These are phyloP conservation scores for Anas platyrhynchos DNA, from an alignment of 2,113 vertebrate genomes.

Conservation along the genomic window DNA sequence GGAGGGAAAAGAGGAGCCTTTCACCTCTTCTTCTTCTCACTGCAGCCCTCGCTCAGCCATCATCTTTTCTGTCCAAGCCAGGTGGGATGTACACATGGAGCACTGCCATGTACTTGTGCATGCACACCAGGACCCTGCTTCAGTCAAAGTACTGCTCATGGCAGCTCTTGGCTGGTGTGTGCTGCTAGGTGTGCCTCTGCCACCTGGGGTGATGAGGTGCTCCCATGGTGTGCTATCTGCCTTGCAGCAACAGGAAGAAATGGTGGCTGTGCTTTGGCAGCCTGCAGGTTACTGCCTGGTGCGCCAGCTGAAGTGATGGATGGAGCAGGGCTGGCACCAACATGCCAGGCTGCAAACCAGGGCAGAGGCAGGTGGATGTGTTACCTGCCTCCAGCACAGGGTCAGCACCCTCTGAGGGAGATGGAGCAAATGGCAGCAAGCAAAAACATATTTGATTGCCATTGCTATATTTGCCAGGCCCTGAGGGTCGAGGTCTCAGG, in stretches of 20 bases:
- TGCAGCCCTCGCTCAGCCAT: neutral
- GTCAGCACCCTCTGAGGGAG: neutral
- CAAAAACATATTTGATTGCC: neutral
- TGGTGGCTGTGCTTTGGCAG: rapidly evolving
- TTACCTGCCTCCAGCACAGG: rapidly evolving
- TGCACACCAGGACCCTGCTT: rapidly evolving
- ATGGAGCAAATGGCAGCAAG: neutral
- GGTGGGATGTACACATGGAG: neutral
- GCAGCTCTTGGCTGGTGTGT: rapidly evolving
- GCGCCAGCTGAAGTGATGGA: neutral
- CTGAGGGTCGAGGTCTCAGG: neutral
- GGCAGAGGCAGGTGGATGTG: neutral
- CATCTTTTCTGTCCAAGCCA: neutral
- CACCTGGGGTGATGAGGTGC: neutral
- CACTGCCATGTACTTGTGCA: rapidly evolving
- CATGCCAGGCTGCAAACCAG: rapidly evolving
- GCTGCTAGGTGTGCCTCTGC: neutral
- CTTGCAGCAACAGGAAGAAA: neutral
- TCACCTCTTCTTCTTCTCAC: rapidly evolving
- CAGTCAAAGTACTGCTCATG: rapidly evolving
- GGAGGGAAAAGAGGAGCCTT: neutral
- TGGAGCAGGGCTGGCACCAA: neutral
- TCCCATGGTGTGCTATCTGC: neutral
- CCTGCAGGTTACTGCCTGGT: rapidly evolving
- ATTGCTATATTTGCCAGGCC: neutral